A percentile compares a stretch with the other conserved stretches of the same genome.
Conservation (phyloP, 2,888 invertebrate species). For the Ennomos quercinarius region DNA sequence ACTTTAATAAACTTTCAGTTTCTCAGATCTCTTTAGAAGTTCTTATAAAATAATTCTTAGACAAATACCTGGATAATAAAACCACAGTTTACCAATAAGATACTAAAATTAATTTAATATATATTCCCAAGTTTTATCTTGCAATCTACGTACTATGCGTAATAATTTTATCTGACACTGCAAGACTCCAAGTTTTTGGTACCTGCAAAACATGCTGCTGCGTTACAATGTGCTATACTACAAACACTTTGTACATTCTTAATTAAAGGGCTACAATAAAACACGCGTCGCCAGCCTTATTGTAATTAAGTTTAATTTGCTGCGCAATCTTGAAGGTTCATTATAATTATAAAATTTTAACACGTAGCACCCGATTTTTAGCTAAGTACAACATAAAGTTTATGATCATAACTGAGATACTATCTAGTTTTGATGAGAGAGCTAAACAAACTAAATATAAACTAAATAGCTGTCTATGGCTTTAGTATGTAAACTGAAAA, state of each 20-base stretch:
- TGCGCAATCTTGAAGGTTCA: conserved; percentile 27
- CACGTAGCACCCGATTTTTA: conserved; percentile 1
- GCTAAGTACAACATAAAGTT: conserved; percentile 4
- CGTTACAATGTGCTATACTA: conserved; percentile 34
- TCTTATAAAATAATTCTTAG: conserved; percentile 26
- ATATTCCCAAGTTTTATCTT: conserved; percentile 14
- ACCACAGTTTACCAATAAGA: conserved; percentile 19
- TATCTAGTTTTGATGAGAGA: background rate
- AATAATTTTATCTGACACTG: conserved; percentile 5
- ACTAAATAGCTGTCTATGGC: background rate
- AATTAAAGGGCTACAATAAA: conserved; percentile 47
- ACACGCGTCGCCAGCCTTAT: conserved; percentile 42
- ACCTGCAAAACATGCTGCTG: conserved; percentile 26
- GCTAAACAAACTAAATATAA: background rate
- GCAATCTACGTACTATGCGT: conserved; percentile 19
- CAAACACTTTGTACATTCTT: conserved; percentile 41
- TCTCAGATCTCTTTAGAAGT: conserved; percentile 25
- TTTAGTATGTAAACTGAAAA: background rate
- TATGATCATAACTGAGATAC: background rate
- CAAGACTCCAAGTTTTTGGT: conserved; percentile 10
- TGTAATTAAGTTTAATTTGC: conserved; percentile 41
- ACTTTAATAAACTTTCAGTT: conserved; percentile 32
- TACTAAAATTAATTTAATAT: conserved; percentile 17
- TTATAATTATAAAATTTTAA: conserved; percentile 20
- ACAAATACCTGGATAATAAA: conserved; percentile 15